Conservation (phyloP, 1,140 invertebrate genomes). For the Holcopasites calliopsidis region DNA sequence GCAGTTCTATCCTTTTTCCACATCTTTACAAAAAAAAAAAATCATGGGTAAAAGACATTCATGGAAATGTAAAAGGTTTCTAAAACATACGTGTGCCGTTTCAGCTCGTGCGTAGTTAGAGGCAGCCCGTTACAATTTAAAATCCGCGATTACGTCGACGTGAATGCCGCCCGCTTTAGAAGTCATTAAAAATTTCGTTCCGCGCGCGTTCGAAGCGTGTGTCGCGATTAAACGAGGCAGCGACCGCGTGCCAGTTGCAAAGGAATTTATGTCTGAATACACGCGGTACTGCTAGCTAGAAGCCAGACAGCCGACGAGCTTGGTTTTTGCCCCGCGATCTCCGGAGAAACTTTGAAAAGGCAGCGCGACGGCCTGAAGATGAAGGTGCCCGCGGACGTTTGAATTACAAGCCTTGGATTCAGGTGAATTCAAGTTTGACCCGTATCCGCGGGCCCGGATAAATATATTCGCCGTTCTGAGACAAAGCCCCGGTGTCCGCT, state of each 20-base stretch:
- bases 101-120: not conserved
- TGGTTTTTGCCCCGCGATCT: not conserved
- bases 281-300: not conserved
- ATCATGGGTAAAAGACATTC: not conserved
- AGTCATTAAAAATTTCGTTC: slow-evolving; percentile 37
- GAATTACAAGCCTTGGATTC: slow-evolving; percentile 60
- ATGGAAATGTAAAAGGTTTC: not conserved
- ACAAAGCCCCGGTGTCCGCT: slow-evolving; percentile 46
- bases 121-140: slow-evolving; percentile 19
- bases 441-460: slow-evolving; percentile 45
- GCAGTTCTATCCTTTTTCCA: no score
- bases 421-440: slow-evolving; percentile 58
- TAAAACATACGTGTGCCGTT: not conserved
- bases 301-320: not conserved
- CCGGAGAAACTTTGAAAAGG: slow-evolving; percentile 40
- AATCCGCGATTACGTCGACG: slow-evolving; percentile 1
- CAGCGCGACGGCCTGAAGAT: slow-evolving; percentile 38
- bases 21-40: no score
- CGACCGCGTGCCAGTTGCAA: not conserved
- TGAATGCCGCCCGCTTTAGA: slow-evolving; percentile 2
- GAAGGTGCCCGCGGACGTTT: slow-evolving; percentile 53
- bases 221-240: slow-evolving; percentile 14
- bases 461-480: slow-evolving; percentile 49
- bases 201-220: not conserved
- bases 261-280: slow-evolving; percentile 35